Evolutionary conservation across 2,113 vertebrate species (phyloP).

Genomic region (Mesembrinibis cayennensis): DNA sequence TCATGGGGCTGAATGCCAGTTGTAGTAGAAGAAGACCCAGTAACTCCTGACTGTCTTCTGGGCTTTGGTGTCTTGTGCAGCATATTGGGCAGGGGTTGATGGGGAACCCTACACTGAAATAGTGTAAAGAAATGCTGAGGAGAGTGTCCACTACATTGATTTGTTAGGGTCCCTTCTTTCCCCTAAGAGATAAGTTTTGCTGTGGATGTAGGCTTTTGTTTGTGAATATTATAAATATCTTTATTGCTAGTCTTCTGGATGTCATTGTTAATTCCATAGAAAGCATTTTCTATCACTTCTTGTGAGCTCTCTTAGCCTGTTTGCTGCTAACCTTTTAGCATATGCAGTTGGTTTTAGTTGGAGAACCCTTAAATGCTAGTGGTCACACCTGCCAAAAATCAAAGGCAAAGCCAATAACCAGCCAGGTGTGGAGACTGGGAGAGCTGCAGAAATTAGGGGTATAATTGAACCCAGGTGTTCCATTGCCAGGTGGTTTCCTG

Average conservation of each 20-base stretch:
- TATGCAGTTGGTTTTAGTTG: not conserved
- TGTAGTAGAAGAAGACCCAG: not conserved
- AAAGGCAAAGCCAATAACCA: not conserved
- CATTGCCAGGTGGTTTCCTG: not conserved
- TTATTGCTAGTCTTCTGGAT: no score
- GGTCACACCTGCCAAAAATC: not conserved
- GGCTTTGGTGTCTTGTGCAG: not conserved
- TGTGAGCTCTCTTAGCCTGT: not conserved
- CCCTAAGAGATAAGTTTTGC: not conserved
- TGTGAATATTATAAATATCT: no score
- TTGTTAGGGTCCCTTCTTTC: not conserved
- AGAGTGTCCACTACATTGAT: accelerated
- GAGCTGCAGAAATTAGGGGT: not conserved
- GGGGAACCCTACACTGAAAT: accelerated
- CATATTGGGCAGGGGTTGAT: accelerated
- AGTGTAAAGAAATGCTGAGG: no score
- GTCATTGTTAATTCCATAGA: not conserved
- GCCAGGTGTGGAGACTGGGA: not conserved
- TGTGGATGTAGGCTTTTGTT: not conserved
- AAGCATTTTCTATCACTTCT: not conserved
- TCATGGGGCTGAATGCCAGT: not conserved
- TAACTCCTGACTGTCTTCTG: not conserved
- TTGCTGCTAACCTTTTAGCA: not conserved
- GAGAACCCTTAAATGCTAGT: not conserved
- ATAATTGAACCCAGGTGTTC: not conserved